Evolutionary conservation across 37 sponge, comb jelly and placozoan genomes (phyloP).

Genomic region (Agelas oroides): DNA sequence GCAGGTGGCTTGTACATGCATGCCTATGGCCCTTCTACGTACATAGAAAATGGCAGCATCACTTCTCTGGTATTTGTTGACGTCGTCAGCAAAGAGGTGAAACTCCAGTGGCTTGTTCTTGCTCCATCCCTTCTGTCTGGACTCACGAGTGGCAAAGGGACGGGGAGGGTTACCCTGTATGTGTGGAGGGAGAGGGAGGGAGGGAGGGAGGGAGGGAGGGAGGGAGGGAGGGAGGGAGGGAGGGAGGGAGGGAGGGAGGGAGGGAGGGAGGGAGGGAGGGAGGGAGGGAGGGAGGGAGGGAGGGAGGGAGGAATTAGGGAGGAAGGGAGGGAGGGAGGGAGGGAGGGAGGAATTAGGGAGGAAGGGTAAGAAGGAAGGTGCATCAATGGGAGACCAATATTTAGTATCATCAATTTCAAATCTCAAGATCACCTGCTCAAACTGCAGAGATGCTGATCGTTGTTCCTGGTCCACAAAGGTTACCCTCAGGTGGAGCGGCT

Average conservation of each 20-base stretch:
- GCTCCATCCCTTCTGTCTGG: constrained; percentile 19
- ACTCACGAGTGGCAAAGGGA: constrained; percentile 26
- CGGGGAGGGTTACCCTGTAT: constrained; percentile 35
- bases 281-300: no score
- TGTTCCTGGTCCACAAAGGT: constrained; percentile 58
- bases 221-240: no score
- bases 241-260: no score
- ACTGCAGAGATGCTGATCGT: constrained; percentile 40
- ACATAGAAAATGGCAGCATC: constrained; percentile 51
- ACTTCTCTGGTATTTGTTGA: constrained; percentile 24
- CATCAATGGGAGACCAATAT: no score
- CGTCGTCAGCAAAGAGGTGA: constrained; percentile 45
- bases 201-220: no score
- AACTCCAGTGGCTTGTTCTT: constrained; percentile 13
- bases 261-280: no score
- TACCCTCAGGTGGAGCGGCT: constrained; percentile 71
- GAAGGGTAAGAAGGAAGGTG: no score
- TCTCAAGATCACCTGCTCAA: constrained; percentile 59
- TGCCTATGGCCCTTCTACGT: not conserved
- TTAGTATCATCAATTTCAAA: not conserved
- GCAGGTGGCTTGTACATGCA: no score
- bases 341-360: no score
- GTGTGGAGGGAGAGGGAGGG: no score
- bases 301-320: no score
- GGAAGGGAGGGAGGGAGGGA: no score